A percentile compares a stretch with the other conserved stretches of the same genome.
These are phyloP conservation scores for Hiodon alosoides DNA, from an alignment of 2,113 vertebrate species.

Conservation along the genomic window DNA sequence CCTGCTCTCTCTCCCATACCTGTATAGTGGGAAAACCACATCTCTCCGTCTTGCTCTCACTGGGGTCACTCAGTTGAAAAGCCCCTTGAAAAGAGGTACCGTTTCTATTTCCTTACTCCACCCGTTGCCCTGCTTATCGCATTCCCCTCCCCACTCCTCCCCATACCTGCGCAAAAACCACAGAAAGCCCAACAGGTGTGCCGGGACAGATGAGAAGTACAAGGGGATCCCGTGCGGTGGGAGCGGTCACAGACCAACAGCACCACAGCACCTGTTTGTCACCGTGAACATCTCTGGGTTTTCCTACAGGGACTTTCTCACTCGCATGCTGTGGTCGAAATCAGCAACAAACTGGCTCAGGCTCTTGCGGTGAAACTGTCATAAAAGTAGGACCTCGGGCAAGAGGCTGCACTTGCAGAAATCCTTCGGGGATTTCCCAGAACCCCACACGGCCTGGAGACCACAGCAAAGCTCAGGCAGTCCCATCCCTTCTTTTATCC, in stretches of 20 bases:
- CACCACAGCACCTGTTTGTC: neutral
- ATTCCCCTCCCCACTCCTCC: no score
- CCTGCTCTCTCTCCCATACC: neutral
- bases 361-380: neutral
- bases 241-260: no score
- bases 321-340: neutral
- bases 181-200: no score
- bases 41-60: no score
- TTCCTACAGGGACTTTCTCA: neutral
- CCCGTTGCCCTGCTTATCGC: no score
- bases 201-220: no score
- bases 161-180: no score
- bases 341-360: neutral
- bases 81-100: neutral
- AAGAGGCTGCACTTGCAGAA: neutral
- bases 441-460: neutral
- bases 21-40: neutral
- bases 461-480: neutral
- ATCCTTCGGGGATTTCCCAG: neutral
- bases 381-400: neutral
- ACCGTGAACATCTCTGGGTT: neutral
- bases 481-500: neutral
- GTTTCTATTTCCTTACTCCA: neutral
- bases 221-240: no score
- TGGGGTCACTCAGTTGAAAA: no score